Conservation (phyloP, 1,140 invertebrate species). For the Drosophila bifasciata region DNA sequence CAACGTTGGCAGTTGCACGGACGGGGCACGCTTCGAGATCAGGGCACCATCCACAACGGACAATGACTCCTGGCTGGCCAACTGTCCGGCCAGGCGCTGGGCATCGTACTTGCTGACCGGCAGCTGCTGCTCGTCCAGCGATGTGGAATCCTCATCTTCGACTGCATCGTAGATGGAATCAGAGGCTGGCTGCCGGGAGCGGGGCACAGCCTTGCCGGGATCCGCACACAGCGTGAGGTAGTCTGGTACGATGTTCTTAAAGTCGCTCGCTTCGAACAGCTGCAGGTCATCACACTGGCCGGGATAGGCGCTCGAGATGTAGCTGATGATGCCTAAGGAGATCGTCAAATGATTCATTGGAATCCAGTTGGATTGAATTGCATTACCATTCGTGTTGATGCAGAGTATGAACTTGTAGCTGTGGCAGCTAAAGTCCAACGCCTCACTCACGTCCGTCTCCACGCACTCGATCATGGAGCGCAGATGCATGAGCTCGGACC, state of each 20-base stretch:
- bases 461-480: conserved; percentile 81
- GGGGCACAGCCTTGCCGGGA: conserved; percentile 65
- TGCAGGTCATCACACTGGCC: conserved; percentile 76
- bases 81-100: conserved; percentile 55
- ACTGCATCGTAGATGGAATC: conserved; percentile 10
- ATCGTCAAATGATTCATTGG: background rate
- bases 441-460: conserved; percentile 67
- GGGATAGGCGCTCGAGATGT: conserved; percentile 71
- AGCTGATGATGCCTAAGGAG: conserved; percentile 69
- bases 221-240: conserved; percentile 76
- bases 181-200: conserved; percentile 7
- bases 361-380: no score
- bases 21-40: conserved; percentile 58
- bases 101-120: conserved; percentile 59
- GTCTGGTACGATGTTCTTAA: conserved; percentile 67
- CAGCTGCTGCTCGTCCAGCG: conserved; percentile 3
- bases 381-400: conserved; percentile 72
- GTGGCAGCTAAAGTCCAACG: conserved; percentile 54
- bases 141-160: conserved; percentile 34
- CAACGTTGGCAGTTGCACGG: conserved; percentile 68
- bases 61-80: conserved; percentile 68
- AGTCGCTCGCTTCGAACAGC: conserved; percentile 70
- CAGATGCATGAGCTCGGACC: conserved; percentile 68
- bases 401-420: conserved; percentile 79
- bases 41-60: conserved; percentile 61